Percentiles rank a stretch among this genome's conserved stretches.
Evolutionary conservation across 2,113 vertebrate genomes (phyloP).

Genomic region (Carlito syrichta): DNA sequence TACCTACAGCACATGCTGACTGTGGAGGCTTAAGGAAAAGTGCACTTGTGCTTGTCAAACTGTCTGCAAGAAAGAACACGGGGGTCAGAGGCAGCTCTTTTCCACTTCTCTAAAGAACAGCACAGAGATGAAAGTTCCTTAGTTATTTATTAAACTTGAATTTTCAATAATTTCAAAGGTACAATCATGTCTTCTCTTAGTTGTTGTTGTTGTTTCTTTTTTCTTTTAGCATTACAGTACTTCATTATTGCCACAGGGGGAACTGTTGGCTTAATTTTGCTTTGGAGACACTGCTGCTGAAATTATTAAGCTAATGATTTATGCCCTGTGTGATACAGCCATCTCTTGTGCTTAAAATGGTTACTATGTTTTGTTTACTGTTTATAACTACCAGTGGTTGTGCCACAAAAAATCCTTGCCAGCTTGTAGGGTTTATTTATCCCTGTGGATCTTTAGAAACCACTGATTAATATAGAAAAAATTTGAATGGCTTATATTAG

Average conservation of each 20-base stretch:
- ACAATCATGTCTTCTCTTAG: slow-evolving; percentile 49
- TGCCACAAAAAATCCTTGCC: slow-evolving; percentile 74
- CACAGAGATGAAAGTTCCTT: not conserved
- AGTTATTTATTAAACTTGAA: slow-evolving; percentile 28
- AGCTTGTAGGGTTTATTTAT: slow-evolving; percentile 81
- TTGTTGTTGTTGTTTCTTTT: slow-evolving; percentile 48
- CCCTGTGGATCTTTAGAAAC: slow-evolving; percentile 80
- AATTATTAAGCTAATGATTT: slow-evolving; percentile 87
- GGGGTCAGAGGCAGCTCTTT: not conserved
- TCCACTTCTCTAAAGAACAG: not conserved
- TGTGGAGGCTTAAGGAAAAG: not conserved
- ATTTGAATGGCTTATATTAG: slow-evolving; percentile 70
- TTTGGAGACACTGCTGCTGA: slow-evolving; percentile 77
- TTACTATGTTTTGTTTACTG: slow-evolving; percentile 88
- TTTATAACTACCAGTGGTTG: slow-evolving; percentile 83
- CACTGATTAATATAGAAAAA: slow-evolving; percentile 77
- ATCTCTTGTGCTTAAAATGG: slow-evolving; percentile 82
- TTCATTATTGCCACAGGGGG: slow-evolving; percentile 86
- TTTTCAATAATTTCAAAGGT: slow-evolving; percentile 54
- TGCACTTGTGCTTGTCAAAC: not conserved
- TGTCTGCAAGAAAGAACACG: not conserved
- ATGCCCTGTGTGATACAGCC: slow-evolving; percentile 77
- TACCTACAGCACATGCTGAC: not conserved
- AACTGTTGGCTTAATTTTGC: slow-evolving; percentile 87
- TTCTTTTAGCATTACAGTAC: slow-evolving; percentile 77